Percentiles rank a stretch among this genome's conserved stretches.
Evolutionary conservation across 2,888 invertebrate genomes (phyloP).

Genomic region (Plutella xylostella): DNA sequence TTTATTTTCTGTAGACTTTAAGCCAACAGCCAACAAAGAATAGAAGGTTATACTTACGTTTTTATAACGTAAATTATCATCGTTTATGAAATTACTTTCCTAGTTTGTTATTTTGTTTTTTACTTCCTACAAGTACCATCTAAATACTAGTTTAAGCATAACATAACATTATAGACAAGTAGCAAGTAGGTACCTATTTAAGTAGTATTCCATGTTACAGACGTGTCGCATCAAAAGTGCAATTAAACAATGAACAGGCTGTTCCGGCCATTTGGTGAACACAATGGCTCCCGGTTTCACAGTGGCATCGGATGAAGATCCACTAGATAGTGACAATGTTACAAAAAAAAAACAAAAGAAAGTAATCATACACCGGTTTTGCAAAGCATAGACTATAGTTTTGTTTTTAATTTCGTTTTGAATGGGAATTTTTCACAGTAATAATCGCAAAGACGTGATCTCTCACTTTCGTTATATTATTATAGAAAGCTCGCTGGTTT

Average conservation of each 20-base stretch:
- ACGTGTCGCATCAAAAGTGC: neutral
- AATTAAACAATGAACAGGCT: conserved; percentile 4
- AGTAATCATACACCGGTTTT: neutral
- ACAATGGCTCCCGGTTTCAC: conserved; percentile 6
- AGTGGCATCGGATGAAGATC: neutral
- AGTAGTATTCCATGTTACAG: neutral
- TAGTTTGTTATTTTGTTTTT: no score
- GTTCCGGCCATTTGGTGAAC: conserved; percentile 3
- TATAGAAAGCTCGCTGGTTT: conserved; percentile 33
- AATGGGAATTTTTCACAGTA: conserved; percentile 3
- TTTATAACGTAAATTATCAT: no score
- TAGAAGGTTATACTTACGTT: no score
- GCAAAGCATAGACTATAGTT: neutral
- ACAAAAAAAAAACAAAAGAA: neutral
- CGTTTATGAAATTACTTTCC: no score
- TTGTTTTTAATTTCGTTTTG: neutral
- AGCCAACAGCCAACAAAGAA: no score
- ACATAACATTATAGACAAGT: no score
- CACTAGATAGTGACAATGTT: neutral
- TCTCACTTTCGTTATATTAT: no score
- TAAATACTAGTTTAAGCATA: no score
- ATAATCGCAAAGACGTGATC: no score
- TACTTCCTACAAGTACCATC: no score
- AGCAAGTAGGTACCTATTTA: neutral
- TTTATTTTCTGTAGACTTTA: no score